These are phyloP conservation scores for Palythoa grandiflora DNA, from an alignment of 92 coral and sea anemone genomes.

Conservation along the genomic window DNA sequence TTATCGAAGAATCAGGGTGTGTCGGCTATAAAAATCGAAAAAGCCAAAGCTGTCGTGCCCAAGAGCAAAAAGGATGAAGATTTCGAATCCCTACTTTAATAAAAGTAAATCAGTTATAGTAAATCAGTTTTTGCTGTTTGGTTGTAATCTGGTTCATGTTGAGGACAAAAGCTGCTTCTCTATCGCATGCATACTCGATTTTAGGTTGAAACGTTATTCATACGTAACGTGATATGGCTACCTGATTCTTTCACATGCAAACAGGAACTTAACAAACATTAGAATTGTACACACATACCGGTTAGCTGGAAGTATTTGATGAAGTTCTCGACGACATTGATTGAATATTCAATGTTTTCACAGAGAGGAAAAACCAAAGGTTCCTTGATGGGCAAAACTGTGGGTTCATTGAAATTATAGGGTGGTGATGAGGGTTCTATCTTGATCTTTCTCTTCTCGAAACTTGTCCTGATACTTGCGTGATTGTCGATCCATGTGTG, in stretches of 20 bases:
- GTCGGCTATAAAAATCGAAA: no score
- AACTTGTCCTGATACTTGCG: conserved; percentile 15
- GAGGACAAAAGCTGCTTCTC: no score
- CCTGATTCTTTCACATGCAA: not conserved
- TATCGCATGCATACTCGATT: no score
- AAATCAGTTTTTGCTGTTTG: no score
- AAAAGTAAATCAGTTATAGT: no score
- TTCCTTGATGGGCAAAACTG: conserved; percentile 15
- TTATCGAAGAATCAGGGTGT: no score
- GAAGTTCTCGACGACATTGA: conserved; percentile 75
- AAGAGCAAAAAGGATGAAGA: no score
- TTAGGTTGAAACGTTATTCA: no score
- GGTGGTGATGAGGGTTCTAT: conserved; percentile 35
- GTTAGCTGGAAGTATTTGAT: conserved; percentile 51
- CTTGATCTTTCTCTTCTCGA: conserved; percentile 10
- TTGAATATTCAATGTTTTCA: conserved; percentile 77
- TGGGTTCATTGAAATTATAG: not conserved
- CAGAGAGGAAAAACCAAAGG: conserved; percentile 30
- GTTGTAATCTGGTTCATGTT: no score
- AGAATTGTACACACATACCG: conserved; percentile 12
- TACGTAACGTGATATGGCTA: no score
- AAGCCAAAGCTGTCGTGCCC: no score
- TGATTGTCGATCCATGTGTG: conserved; percentile 21
- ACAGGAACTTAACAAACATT: conserved; percentile 1
- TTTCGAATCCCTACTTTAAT: no score